Evolutionary conservation across 2,113 vertebrate genomes (phyloP).

Genomic region (Uria lomvia): DNA sequence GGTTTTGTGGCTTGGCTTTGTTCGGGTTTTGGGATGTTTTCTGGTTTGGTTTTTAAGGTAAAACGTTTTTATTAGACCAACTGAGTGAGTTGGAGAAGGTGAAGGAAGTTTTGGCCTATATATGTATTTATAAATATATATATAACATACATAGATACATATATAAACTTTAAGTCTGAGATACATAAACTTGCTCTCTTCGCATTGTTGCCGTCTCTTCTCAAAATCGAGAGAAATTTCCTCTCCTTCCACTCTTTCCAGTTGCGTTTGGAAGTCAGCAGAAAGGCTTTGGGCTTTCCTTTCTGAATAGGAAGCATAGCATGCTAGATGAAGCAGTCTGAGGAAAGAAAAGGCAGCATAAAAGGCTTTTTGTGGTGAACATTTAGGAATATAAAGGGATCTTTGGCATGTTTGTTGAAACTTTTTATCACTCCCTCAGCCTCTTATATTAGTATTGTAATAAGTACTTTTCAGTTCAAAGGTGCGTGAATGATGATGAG

Average conservation of each 20-base stretch:
- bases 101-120: neutral
- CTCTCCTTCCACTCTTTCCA: neutral
- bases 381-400: neutral
- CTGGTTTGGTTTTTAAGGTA: neutral
- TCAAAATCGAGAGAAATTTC: neutral
- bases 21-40: neutral
- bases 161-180: neutral
- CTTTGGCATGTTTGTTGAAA: neutral
- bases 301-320: neutral
- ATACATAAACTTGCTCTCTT: neutral
- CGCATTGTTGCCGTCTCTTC: neutral
- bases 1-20: too few relatives aligned
- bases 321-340: neutral
- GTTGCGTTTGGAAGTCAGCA: neutral
- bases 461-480: neutral
- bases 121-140: neutral
- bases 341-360: neutral
- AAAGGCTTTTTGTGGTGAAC: neutral
- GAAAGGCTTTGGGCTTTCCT: neutral
- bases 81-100: neutral
- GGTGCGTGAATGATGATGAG: neutral
- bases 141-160: too few relatives aligned
- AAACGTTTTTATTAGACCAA: neutral
- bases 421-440: neutral
- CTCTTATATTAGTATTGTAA: neutral